Conservation (phyloP, 2,797 vertebrate species). For the Moxostoma hubbsi region DNA sequence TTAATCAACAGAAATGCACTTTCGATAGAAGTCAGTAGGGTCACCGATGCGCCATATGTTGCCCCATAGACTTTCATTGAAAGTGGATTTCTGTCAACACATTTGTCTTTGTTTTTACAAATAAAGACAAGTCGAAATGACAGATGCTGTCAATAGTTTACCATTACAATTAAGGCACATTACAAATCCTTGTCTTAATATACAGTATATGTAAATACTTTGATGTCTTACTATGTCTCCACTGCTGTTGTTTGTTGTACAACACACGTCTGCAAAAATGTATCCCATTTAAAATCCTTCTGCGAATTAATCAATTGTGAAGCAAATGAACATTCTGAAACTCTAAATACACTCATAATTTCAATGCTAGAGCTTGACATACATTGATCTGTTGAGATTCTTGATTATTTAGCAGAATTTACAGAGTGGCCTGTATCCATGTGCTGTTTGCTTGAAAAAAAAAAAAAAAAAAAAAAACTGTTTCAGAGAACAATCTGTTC, state of each 20-base stretch:
- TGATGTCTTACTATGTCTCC: background rate
- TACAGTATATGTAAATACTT: background rate
- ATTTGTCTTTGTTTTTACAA: too few relatives aligned
- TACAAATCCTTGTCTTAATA: background rate
- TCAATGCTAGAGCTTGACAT: background rate
- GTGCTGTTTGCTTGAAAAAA: background rate
- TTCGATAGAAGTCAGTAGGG: too few relatives aligned
- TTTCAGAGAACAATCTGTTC: background rate
- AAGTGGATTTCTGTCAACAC: too few relatives aligned
- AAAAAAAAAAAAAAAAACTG: background rate
- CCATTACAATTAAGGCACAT: background rate
- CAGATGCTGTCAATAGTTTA: too few relatives aligned
- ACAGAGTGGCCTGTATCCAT: background rate
- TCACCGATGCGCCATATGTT: too few relatives aligned
- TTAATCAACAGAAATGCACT: too few relatives aligned
- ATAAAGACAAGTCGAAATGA: too few relatives aligned
- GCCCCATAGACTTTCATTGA: too few relatives aligned
- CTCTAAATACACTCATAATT: background rate
- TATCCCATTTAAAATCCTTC: background rate
- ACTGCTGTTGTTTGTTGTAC: background rate
- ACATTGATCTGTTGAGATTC: background rate
- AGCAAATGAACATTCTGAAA: conserved; percentile 7
- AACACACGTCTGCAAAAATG: background rate
- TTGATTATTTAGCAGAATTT: background rate
- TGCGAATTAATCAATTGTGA: background rate